Evolutionary conservation across 35 echinoderm and acorn worm species (phyloP).

Genomic region (Ophiothrix spiculata): DNA sequence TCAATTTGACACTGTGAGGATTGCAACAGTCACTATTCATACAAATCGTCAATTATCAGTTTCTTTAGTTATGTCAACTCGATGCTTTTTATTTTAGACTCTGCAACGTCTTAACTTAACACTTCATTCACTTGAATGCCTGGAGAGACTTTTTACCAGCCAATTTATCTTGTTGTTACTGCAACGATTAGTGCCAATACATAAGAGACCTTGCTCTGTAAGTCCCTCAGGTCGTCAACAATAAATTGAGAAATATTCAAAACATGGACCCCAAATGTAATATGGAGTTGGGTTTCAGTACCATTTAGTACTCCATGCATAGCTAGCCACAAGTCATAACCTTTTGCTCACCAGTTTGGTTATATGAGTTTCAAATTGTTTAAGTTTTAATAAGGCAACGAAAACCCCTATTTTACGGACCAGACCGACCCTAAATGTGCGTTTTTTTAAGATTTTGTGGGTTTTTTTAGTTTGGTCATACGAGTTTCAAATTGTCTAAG

Average conservation of each 20-base stretch:
- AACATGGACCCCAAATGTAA: not conserved
- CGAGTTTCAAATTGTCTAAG: not conserved
- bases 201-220: not conserved
- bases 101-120: not conserved
- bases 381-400: too few species aligned
- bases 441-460: too few species aligned
- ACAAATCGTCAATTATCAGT: not conserved
- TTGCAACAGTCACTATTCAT: not conserved
- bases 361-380: not conserved
- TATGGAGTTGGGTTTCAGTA: not conserved
- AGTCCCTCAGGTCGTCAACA: not conserved
- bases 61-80: not conserved
- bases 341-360: not conserved
- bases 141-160: not conserved
- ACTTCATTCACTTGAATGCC: not conserved
- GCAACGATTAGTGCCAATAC: not conserved
- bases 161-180: not conserved
- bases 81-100: not conserved
- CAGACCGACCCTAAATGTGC: too few species aligned
- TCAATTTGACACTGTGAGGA: not conserved
- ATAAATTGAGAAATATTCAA: slow-evolving; percentile 8
- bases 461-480: too few species aligned
- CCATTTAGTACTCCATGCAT: not conserved
- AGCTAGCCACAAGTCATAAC: not conserved
- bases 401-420: too few species aligned